Percentiles rank a stretch among this genome's conserved stretches.
These are phyloP conservation scores for Halictus quadricinctus DNA, from an alignment of 2,888 invertebrate genomes.

Conservation along the genomic window DNA sequence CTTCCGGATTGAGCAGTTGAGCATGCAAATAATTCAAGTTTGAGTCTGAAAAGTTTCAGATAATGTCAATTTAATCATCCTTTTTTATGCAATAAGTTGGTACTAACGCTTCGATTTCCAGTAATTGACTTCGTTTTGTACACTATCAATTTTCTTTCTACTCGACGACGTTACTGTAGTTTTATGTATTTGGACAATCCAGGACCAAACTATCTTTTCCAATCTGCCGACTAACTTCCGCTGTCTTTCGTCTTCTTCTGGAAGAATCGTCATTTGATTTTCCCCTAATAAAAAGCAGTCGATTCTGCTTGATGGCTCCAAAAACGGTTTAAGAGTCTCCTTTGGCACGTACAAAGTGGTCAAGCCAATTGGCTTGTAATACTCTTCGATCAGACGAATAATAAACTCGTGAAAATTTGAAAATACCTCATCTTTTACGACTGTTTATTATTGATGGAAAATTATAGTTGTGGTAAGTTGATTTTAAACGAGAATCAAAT, in stretches of 20 bases:
- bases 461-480: background rate
- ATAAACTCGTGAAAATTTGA: conserved; percentile 84
- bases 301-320: background rate
- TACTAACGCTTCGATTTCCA: conserved; percentile 81
- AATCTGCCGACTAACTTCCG: conserved; percentile 71
- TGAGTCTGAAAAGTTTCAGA: conserved; percentile 72
- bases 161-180: conserved; percentile 77
- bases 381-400: conserved; percentile 83
- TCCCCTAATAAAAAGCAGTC: conserved; percentile 25
- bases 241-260: conserved; percentile 29
- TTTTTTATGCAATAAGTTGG: background rate
- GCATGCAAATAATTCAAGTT: conserved; percentile 77
- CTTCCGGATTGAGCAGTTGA: conserved; percentile 76
- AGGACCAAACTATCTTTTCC: conserved; percentile 79
- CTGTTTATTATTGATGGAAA: conserved; percentile 62
- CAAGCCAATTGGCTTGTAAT: conserved; percentile 84
- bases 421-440: conserved; percentile 82
- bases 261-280: conserved; percentile 12
- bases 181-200: conserved; percentile 84
- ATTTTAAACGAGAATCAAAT: background rate
- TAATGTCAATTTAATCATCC: too few species aligned
- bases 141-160: conserved; percentile 65
- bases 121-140: conserved; percentile 79
- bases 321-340: conserved; percentile 83
- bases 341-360: conserved; percentile 84